Evolutionary conservation across 2,797 vertebrate species (phyloP), one percentile per base, ranked within the genome.

Genomic region (Otus scops): DNA sequence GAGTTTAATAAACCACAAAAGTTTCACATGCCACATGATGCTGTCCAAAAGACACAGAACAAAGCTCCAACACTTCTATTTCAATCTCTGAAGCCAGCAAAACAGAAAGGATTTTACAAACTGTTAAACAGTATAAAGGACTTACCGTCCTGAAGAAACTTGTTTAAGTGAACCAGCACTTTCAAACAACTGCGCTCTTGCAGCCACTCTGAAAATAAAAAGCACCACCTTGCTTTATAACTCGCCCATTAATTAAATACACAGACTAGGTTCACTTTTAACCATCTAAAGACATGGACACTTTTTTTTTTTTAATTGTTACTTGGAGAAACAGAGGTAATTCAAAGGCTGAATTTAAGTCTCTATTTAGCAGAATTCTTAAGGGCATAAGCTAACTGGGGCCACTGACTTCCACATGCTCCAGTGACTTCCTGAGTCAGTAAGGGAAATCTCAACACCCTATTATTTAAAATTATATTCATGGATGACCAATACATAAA

Each of bases 161-260:
- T 98, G 97, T 83, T 98, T 98, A 20, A 96, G 30, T 61, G 98
- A 97, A 71, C 98, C 97, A 91, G 98, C 97, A 86, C 98, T 99
- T 98, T 99, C 99, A 86, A 99, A 99, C 48, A 99, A 98, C 88
- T 99, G 97, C 0, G 99, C 99, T 97, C 98, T 98, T 77, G 99
- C 98, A 88, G 99, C 99, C 85, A 99, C 99, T 85, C 99, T 99
- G 97, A 89, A 98, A 98, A 82, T 75, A 76, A 96, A 96, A 96
- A 92, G 74, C 39, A 90, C 8, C 80, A 93, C 9, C 27, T n/a
- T 87, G 24, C 21, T 89, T 97, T 92, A 93, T 17, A 73, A n/a
- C 64, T 60, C 10, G 17, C n/a, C n/a, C 73, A 78, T 74, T 68
- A 78, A 70, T 50, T 61, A 78, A 88, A 24, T 18, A 63, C 16